Base-by-base conservation (phyloP, 2,113 vertebrate genomes). In the Arenaria interpres region DNA sequence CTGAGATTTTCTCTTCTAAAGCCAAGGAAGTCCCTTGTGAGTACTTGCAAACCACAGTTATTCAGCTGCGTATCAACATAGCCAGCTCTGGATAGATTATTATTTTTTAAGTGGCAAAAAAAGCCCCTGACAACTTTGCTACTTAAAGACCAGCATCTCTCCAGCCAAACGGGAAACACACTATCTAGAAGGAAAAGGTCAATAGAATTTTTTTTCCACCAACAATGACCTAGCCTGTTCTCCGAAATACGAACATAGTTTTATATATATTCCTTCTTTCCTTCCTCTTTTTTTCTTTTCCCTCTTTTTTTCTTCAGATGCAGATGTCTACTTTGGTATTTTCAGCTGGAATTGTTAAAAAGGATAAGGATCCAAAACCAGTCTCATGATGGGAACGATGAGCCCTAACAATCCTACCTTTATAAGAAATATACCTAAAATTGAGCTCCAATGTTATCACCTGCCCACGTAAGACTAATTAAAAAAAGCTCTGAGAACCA, bases 21-120 rank as follows among this genome's bases (percentile, higher is more conserved):
- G 91, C 90, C 96, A 91, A 95, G 27, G 41, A 81, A 48, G 51
- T 94, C 90, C 85, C 93, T 86, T 60, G 75, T 51, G 95, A 67
- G 79, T 50, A 45, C 51, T 91, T 77, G 74, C 64, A 96, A 93
- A 96, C 90, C 88, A 88, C 96, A 97, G 68, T 14, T 69, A 95
- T 77, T 80, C 90, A 90, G 88, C 83, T 88, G 76, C 0, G 0
- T 57, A 94, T 88, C 94, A 84, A 46, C 68, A 50, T 27, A 83
- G 88, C 75, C 91, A 96, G 33, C 51, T 74, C 39, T 43, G 67
- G 14, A 51, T 13, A 67, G 24, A 23, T 27, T 33, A 50, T 74
- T 41, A 18, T 25, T 72, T 76, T 64, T 45, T 9, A 22, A 64
- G 86, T 39, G 64, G 51, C 46, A 83, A 77, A 94, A 95, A 33